A percentile compares a stretch with the other conserved stretches of the same genome.
These are phyloP conservation scores for Anoplopoma fimbria DNA, from an alignment of 2,113 vertebrate species.

Conservation along the genomic window DNA sequence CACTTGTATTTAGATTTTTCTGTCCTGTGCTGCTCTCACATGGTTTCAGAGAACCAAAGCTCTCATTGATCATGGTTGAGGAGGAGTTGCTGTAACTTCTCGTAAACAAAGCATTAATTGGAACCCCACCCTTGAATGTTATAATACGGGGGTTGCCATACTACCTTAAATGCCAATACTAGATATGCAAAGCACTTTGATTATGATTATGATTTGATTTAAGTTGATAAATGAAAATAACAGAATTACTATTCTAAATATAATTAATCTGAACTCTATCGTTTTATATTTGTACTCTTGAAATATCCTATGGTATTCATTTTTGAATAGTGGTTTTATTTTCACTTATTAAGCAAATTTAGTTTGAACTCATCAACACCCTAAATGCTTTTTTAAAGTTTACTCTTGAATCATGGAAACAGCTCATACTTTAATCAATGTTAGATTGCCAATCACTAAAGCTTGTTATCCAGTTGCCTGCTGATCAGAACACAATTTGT, in stretches of 20 bases:
- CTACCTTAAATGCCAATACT: constrained; percentile 33
- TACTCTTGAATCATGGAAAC: constrained; percentile 1
- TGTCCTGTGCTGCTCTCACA: constrained; percentile 10
- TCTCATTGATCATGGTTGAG: not conserved
- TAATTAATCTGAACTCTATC: not conserved
- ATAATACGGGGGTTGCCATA: constrained; percentile 5
- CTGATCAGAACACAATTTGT: not conserved
- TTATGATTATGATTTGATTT: not conserved
- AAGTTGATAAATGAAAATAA: not conserved
- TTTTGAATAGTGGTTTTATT: not conserved
- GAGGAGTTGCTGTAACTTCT: not conserved
- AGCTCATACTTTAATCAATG: constrained; percentile 7
- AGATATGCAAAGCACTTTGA: not conserved
- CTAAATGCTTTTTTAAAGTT: not conserved
- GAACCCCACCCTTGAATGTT: constrained; percentile 16
- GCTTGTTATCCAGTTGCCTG: not conserved
- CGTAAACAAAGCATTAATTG: constrained; percentile 13
- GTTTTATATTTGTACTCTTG: not conserved
- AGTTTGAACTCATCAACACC: constrained; percentile 1
- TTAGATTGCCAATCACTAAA: not conserved
- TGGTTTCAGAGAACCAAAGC: constrained; percentile 15
- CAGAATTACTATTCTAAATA: constrained; percentile 3
- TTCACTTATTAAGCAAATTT: not conserved
- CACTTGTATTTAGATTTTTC: constrained; percentile 8
- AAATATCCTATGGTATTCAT: not conserved